A percentile compares a stretch with the other conserved stretches of the same genome.
These are phyloP conservation scores for Enteromius trimaculatus DNA, from an alignment of 2,797 vertebrate species.

Conservation along the genomic window DNA sequence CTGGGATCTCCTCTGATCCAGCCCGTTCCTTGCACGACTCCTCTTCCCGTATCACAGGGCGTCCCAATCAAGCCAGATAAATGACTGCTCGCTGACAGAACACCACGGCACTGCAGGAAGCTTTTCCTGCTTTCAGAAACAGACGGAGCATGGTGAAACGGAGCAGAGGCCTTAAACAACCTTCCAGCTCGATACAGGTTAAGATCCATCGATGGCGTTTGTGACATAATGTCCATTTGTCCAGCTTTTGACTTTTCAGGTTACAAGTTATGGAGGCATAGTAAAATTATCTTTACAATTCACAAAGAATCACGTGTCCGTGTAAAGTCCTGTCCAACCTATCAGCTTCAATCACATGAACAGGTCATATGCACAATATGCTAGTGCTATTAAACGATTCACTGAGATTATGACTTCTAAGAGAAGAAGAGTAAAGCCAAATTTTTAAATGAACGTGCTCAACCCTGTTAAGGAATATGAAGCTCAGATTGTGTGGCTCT, in stretches of 20 bases:
- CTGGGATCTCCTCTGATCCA: background rate
- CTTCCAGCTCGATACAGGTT: background rate
- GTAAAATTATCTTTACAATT: background rate
- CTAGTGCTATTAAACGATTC: too few species aligned
- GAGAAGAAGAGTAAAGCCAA: background rate
- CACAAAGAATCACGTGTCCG: background rate
- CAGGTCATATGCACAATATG: background rate
- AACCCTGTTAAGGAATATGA: background rate
- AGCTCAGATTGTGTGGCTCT: background rate
- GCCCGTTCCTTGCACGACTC: background rate
- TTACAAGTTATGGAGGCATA: too few species aligned
- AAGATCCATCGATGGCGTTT: background rate
- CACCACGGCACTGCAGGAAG: background rate
- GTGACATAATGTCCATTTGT: too few species aligned
- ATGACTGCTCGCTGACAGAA: background rate
- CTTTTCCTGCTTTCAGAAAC: background rate
- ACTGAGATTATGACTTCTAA: background rate
- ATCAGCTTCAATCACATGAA: background rate
- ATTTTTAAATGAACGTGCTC: background rate
- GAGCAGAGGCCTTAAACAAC: background rate
- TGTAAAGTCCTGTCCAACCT: background rate
- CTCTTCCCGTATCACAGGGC: slow-evolving; percentile 9
- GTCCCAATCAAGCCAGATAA: slow-evolving; percentile 20
- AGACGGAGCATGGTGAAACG: background rate
- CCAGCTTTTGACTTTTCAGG: too few species aligned